Percentiles rank a stretch among this genome's conserved stretches.
Conservation (phyloP, 2,888 invertebrate species). For the Athripsodes cinereus region DNA sequence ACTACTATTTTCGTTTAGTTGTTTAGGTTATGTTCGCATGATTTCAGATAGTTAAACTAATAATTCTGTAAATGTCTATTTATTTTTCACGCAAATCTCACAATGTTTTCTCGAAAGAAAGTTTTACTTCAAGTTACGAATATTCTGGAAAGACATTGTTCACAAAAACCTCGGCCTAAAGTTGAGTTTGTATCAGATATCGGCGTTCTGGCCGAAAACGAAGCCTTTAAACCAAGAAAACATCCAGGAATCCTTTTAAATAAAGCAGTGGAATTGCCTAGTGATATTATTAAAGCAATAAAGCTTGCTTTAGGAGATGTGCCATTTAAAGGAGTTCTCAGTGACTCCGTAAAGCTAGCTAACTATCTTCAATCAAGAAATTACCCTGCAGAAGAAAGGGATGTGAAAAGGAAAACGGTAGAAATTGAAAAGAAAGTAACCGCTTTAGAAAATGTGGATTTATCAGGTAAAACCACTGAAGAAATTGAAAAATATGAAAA, state of each 20-base stretch:
- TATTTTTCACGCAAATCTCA: neutral
- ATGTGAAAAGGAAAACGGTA: constrained; percentile 43
- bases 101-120: constrained; percentile 2
- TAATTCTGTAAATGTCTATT: no score
- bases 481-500: constrained; percentile 37
- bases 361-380: constrained; percentile 58
- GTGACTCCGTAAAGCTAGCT: constrained; percentile 49
- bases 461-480: constrained; percentile 35
- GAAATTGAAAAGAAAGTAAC: constrained; percentile 35
- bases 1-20: no score
- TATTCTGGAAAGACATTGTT: constrained; percentile 11
- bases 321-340: constrained; percentile 49
- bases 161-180: constrained; percentile 19
- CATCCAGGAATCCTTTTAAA: constrained; percentile 66
- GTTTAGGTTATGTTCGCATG: no score
- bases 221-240: constrained; percentile 55
- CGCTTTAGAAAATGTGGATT: constrained; percentile 29
- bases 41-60: no score
- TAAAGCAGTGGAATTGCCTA: constrained; percentile 52
- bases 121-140: constrained; percentile 3
- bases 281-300: constrained; percentile 53
- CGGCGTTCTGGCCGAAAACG: constrained; percentile 45
- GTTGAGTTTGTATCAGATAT: constrained; percentile 49
- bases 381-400: constrained; percentile 57
- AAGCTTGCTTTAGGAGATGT: constrained; percentile 51